Evolutionary conservation across 37 sponge, comb jelly and placozoan species (phyloP).

Genomic region (Amphimedon queenslandica): DNA sequence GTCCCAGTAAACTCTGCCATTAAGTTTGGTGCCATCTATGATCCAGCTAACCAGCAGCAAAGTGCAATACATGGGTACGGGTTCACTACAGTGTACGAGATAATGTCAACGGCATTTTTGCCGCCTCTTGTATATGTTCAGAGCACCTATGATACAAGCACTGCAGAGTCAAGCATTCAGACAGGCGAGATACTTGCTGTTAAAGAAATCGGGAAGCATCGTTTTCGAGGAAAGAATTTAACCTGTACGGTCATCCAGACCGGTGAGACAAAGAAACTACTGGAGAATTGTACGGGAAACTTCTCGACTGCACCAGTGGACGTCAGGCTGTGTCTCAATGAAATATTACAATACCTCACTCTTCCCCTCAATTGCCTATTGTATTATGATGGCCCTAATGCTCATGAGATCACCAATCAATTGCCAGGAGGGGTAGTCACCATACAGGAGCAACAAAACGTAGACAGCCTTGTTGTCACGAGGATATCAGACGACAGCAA

Average conservation of each 20-base stretch:
- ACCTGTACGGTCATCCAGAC: background rate
- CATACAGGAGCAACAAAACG: background rate
- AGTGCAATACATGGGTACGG: constrained; percentile 34
- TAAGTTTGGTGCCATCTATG: constrained; percentile 41
- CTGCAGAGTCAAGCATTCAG: constrained; percentile 23
- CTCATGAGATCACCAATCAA: background rate
- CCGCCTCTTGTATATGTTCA: constrained; percentile 41
- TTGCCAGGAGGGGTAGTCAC: background rate
- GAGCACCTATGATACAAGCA: constrained; percentile 24
- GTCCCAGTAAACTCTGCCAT: constrained; percentile 41
- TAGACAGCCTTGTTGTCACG: background rate
- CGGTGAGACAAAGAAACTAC: constrained; percentile 22
- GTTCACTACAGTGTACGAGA: constrained; percentile 33
- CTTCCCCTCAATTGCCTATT: background rate
- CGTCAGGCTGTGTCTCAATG: constrained; percentile 39
- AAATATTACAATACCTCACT: constrained; percentile 32
- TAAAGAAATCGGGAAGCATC: constrained; percentile 5
- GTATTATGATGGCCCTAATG: background rate
- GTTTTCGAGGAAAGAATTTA: background rate
- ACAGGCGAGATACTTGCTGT: constrained; percentile 43
- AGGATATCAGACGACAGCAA: background rate
- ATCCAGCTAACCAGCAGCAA: constrained; percentile 22
- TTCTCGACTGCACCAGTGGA: constrained; percentile 64
- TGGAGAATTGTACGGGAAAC: constrained; percentile 32
- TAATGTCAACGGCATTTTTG: constrained; percentile 18